These are phyloP conservation scores for Morphnarchus princeps DNA, from an alignment of 2,113 vertebrate species.

Conservation along the genomic window DNA sequence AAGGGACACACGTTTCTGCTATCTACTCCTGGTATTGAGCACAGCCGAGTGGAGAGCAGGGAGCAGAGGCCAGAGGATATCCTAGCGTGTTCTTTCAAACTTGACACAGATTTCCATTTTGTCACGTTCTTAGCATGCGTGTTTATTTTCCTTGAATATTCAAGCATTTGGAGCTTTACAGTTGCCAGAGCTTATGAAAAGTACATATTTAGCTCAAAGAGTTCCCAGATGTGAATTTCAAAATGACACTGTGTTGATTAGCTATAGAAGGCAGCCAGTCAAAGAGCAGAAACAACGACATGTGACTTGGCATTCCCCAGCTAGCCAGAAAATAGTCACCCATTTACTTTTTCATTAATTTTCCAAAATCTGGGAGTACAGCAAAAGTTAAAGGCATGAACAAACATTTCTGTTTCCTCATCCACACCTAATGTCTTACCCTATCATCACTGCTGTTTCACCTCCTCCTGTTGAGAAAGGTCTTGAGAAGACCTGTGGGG, in stretches of 20 bases:
- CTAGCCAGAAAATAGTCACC: conserved; percentile 29
- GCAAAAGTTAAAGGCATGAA: background rate
- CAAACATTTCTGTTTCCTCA: background rate
- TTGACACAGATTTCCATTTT: conserved; percentile 39
- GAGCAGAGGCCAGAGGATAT: conserved; percentile 33
- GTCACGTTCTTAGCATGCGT: conserved; percentile 39
- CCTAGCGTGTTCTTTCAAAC: conserved; percentile 19
- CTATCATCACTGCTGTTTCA: background rate
- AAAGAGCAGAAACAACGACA: conserved; percentile 37
- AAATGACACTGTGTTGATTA: conserved; percentile 58
- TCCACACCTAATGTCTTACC: background rate
- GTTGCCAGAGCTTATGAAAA: conserved; percentile 61
- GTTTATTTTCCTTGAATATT: conserved; percentile 58
- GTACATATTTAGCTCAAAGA: conserved; percentile 63
- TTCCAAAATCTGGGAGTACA: background rate
- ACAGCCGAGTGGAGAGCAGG: background rate
- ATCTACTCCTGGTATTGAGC: background rate
- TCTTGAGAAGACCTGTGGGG: background rate
- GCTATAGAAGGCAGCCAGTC: conserved; percentile 55
- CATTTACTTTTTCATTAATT: conserved; percentile 8
- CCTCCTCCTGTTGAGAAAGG: background rate
- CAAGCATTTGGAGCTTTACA: conserved; percentile 50
- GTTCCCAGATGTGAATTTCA: conserved; percentile 63
- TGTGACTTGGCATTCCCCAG: conserved; percentile 39
- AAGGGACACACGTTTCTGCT: conserved; percentile 1